Conservation (phyloP, 2,797 vertebrate genomes). For the Leuciscus waleckii region DNA sequence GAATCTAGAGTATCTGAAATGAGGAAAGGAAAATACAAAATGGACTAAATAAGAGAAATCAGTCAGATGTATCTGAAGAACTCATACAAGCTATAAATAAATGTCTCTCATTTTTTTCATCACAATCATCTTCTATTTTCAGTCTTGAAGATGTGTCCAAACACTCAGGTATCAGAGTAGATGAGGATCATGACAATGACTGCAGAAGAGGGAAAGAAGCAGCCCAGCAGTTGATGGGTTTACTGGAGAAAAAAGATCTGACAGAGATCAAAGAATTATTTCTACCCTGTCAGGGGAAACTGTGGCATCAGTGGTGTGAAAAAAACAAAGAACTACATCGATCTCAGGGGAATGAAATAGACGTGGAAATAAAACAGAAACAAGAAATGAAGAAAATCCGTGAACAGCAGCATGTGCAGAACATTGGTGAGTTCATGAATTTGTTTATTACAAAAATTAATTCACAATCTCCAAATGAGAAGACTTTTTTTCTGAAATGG, state of each 20-base stretch:
- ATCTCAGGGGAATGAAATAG: slow-evolving; percentile 59
- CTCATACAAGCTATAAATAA: slow-evolving; percentile 59
- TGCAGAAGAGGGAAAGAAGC: slow-evolving; percentile 71
- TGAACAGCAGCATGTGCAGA: background rate
- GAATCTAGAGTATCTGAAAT: accelerated
- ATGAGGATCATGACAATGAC: slow-evolving; percentile 62
- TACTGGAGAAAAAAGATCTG: background rate
- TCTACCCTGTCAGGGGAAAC: slow-evolving; percentile 5
- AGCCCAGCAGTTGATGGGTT: slow-evolving; percentile 56
- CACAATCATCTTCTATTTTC: slow-evolving; percentile 24
- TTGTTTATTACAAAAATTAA: background rate
- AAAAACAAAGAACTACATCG: slow-evolving; percentile 75
- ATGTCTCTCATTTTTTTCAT: slow-evolving; percentile 33
- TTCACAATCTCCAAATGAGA: background rate
- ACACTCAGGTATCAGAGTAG: slow-evolving; percentile 64
- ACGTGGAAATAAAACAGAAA: background rate
- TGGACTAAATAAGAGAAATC: slow-evolving; percentile 72
- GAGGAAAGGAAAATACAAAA: slow-evolving; percentile 54
- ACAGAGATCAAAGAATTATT: background rate
- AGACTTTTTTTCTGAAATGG: slow-evolving; percentile 29
- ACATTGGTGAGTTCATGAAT: background rate
- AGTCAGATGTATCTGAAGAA: slow-evolving; percentile 68
- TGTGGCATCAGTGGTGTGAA: slow-evolving; percentile 26
- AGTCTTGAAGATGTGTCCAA: slow-evolving; percentile 66
- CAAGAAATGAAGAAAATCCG: slow-evolving; percentile 16